These are phyloP conservation scores for Ochropacha duplaris DNA, from an alignment of 2,888 invertebrate genomes.

Conservation along the genomic window DNA sequence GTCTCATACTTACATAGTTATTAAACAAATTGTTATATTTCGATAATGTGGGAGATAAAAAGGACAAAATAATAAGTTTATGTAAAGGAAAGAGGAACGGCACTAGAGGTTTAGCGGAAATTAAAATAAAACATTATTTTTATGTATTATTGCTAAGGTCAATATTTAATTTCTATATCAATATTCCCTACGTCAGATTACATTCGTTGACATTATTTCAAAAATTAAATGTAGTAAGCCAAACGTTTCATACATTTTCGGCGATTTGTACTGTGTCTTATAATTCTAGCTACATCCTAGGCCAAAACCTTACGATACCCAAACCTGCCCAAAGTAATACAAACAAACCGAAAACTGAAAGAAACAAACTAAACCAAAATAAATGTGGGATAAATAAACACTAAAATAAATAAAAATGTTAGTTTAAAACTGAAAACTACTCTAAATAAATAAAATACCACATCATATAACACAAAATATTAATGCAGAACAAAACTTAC, in stretches of 20 bases:
- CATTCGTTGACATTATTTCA: conserved; percentile 82
- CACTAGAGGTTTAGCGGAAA: conserved; percentile 2
- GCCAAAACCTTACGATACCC: conserved; percentile 83
- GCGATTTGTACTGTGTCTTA: conserved; percentile 83
- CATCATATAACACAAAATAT: conserved; percentile 44
- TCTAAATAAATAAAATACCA: conserved; percentile 70
- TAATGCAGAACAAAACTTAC: conserved; percentile 49
- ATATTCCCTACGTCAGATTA: conserved; percentile 83
- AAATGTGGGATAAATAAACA: conserved; percentile 66
- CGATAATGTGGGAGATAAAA: background rate
- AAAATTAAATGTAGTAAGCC: conserved; percentile 81
- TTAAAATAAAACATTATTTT: conserved; percentile 63
- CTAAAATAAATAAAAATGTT: conserved; percentile 64
- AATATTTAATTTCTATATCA: conserved; percentile 82
- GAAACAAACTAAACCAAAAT: conserved; percentile 57
- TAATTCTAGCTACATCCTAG: conserved; percentile 82
- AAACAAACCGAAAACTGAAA: conserved; percentile 62
- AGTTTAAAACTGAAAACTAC: conserved; percentile 73
- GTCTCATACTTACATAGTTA: too few species aligned
- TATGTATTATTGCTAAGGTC: conserved; percentile 83
- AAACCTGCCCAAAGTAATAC: conserved; percentile 80
- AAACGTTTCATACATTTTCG: conserved; percentile 76
- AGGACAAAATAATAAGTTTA: background rate
- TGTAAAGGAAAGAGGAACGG: background rate
- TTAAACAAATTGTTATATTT: too few species aligned